phyloP scores from a whole-genome alignment of 2,113 vertebrate genomes.

The Gnathonemus longibarbis region DNA sequence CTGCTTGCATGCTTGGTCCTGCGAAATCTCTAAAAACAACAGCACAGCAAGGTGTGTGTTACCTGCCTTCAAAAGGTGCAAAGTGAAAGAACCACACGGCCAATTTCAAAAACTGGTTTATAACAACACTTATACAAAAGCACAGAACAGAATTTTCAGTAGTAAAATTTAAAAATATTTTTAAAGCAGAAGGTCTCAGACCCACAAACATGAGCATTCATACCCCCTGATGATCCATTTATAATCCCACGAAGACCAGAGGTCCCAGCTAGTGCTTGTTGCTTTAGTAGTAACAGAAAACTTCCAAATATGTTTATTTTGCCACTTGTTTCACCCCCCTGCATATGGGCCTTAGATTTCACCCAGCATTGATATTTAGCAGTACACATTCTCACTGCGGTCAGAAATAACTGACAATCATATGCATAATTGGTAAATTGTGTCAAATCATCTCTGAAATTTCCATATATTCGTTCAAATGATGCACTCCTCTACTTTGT shows the following conservation, averaged over 20 bases:
- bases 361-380: background rate
- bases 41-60: background rate
- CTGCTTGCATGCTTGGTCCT: background rate
- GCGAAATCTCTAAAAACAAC: background rate
- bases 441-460: background rate
- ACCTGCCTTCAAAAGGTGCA: background rate
- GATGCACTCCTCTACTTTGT: constrained; percentile 38
- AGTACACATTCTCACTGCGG: background rate
- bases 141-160: background rate
- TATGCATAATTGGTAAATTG: background rate
- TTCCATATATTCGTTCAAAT: background rate
- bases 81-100: background rate
- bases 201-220: background rate
- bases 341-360: background rate
- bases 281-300: background rate
- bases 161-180: background rate
- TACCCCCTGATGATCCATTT: background rate
- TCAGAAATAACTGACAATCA: background rate
- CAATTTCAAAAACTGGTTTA: background rate
- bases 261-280: background rate
- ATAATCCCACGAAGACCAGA: background rate
- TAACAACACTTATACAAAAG: background rate
- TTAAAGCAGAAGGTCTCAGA: background rate
- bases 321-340: background rate
- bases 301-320: background rate